Percentiles rank a stretch among this genome's conserved stretches.
These are phyloP conservation scores for Drosophila pseudoananassae DNA, from an alignment of 1,140 invertebrate genomes.

Conservation along the genomic window DNA sequence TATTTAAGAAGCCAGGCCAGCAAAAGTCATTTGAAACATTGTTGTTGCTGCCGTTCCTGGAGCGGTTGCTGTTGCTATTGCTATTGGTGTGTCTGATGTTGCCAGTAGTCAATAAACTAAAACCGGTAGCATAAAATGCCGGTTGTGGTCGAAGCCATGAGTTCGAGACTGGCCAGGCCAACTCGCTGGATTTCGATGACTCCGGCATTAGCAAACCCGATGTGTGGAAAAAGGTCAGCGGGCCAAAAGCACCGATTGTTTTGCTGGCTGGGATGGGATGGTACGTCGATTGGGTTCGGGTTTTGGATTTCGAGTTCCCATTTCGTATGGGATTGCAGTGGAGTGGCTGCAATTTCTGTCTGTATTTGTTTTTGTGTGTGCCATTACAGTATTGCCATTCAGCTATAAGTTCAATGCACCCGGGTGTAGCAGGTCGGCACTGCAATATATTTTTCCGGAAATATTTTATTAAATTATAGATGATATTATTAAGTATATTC, in stretches of 20 bases:
- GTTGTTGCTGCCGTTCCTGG: conserved; percentile 46
- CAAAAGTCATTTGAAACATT: conserved; percentile 64
- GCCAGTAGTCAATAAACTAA: conserved; percentile 72
- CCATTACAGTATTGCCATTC: conserved; percentile 23
- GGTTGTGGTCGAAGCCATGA: conserved; percentile 41
- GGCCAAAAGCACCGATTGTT: conserved; percentile 47
- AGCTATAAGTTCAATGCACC: conserved; percentile 63
- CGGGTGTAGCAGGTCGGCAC: background rate
- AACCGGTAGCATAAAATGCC: conserved; percentile 77
- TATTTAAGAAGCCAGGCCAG: conserved; percentile 61
- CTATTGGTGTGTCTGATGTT: conserved; percentile 24
- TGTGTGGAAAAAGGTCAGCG: conserved; percentile 68
- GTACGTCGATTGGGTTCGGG: conserved; percentile 23
- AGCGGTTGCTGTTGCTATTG: conserved; percentile 22
- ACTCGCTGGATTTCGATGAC: conserved; percentile 42
- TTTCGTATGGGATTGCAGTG: conserved; percentile 23
- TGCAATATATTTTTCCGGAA: background rate
- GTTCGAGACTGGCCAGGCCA: conserved; percentile 27
- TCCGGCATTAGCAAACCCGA: conserved; percentile 47
- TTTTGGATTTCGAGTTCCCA: conserved; percentile 22
- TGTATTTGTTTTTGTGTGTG: conserved; percentile 15
- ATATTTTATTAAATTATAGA: background rate
- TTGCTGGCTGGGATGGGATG: conserved; percentile 29
- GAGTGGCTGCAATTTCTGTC: conserved; percentile 40
- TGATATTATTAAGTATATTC: no score